Evolutionary conservation across 2,113 vertebrate genomes (phyloP), one percentile per base, ranked within the genome.

Genomic region (Amblyopsis rosae): DNA sequence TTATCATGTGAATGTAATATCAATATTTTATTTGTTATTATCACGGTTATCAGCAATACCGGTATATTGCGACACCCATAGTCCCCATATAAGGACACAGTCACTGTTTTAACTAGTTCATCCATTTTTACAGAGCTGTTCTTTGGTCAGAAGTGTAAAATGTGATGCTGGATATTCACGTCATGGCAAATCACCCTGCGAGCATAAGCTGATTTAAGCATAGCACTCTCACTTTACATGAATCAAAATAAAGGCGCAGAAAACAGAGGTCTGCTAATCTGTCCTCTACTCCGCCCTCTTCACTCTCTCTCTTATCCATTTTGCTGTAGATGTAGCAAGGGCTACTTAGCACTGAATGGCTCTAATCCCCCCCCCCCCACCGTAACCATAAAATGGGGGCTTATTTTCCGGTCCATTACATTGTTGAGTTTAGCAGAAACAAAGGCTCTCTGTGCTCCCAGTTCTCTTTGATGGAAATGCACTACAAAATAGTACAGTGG

Each of bases 321-420:
- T 62, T 75, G 65, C 12, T 69, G 35, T 17, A 15, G 67, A 65
- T 54, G 71, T 58, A 41, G 35, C 35, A 41, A 41, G 77, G 26
- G 77, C 76, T 82, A 79, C 84, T 86, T 86, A 71, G 72, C 87
- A 88, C 90, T 87, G 85, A 87, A 90, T 86, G 75, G 76, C 76
- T 69, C 83, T 90, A 87, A 88, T 90, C 45, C 46, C 16, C 51
- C 17, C 26, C 26, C n/a, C 35, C 50, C 46, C 67, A 41, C 35
- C 65, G 71, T 66, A 41, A 74, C 69, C 62, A 71, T 69, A 88
- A 26, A 84, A 82, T 70, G 58, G 70, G 61, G 75, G 55, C 81
- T 87, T 62, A 89, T 90, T 91, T 90, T 91, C 82, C 87, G 88
- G 86, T 57, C 79, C 89, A 88, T 91, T 93, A 90, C 84, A 72